Percentiles rank a stretch among this genome's conserved stretches.
These are phyloP conservation scores for Pammene aurita DNA, from an alignment of 2,888 invertebrate genomes.

Conservation along the genomic window DNA sequence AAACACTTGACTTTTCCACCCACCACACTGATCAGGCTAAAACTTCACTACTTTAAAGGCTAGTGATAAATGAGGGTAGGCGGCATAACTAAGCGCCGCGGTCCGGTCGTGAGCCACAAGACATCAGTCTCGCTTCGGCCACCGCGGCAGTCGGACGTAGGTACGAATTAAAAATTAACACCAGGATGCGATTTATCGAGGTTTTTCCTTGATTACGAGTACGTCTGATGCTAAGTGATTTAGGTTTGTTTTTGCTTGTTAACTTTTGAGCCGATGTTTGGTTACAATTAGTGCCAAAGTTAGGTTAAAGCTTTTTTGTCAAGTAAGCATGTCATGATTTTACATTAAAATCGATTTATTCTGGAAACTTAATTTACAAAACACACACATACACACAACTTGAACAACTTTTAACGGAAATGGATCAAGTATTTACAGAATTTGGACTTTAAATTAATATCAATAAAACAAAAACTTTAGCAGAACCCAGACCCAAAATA, in stretches of 20 bases:
- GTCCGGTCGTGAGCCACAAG: slow-evolving; percentile 63
- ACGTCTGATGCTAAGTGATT: slow-evolving; percentile 33
- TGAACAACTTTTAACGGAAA: too few relatives aligned
- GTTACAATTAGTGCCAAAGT: not conserved
- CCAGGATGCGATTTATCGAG: slow-evolving; percentile 68
- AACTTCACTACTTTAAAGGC: slow-evolving; percentile 68
- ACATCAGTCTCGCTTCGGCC: slow-evolving; percentile 76
- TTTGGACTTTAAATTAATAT: too few relatives aligned
- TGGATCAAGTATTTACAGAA: too few relatives aligned
- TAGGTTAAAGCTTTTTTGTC: too few relatives aligned
- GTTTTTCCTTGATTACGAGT: slow-evolving; percentile 33
- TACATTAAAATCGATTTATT: too few relatives aligned
- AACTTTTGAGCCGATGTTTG: not conserved
- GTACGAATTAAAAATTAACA: slow-evolving; percentile 77
- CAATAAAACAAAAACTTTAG: too few relatives aligned
- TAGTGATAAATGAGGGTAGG: slow-evolving; percentile 79
- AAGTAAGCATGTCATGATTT: too few relatives aligned
- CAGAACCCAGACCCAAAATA: too few relatives aligned
- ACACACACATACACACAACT: too few relatives aligned
- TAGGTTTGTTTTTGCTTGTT: slow-evolving; percentile 16
- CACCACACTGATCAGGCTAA: slow-evolving; percentile 41
- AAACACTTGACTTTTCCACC: slow-evolving; percentile 5
- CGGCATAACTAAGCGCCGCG: slow-evolving; percentile 74
- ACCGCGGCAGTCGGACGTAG: slow-evolving; percentile 63
- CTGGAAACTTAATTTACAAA: too few relatives aligned